Conservation (phyloP, 2,113 vertebrate species). For the Numenius arquata region DNA sequence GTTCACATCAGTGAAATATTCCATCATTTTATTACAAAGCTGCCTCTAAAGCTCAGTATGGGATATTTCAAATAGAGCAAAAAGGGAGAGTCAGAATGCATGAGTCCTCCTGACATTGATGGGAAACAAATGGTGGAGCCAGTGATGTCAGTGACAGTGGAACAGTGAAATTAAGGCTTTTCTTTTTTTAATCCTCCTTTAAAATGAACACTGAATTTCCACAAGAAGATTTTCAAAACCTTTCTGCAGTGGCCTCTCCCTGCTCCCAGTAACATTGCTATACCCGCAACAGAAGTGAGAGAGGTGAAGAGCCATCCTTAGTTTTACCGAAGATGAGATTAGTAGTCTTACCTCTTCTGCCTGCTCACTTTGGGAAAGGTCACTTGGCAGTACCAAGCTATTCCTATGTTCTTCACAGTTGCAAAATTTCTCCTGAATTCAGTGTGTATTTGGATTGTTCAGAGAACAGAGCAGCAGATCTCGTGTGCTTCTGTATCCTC, state of each 20-base stretch:
- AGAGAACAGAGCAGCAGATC: background rate
- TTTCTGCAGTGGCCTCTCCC: background rate
- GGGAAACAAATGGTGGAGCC: constrained; percentile 18
- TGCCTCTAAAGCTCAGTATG: constrained; percentile 31
- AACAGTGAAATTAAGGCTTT: background rate
- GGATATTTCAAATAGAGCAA: background rate
- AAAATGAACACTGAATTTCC: background rate
- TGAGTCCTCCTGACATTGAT: background rate
- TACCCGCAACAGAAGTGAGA: background rate
- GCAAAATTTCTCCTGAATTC: background rate
- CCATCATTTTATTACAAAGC: constrained; percentile 49
- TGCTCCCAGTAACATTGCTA: background rate
- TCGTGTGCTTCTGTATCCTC: background rate
- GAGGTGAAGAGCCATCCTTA: background rate
- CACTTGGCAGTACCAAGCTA: background rate
- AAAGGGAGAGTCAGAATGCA: background rate
- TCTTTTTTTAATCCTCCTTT: background rate
- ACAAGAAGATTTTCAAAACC: background rate
- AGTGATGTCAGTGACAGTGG: background rate
- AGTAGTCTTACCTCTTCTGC: background rate
- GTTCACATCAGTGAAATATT: constrained; percentile 56
- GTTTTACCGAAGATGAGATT: background rate
- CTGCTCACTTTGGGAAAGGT: background rate
- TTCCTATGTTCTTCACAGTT: background rate
- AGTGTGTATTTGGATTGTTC: background rate